These are phyloP conservation scores for Oxyruncus cristatus DNA, from an alignment of 2,113 vertebrate genomes.

Conservation along the genomic window DNA sequence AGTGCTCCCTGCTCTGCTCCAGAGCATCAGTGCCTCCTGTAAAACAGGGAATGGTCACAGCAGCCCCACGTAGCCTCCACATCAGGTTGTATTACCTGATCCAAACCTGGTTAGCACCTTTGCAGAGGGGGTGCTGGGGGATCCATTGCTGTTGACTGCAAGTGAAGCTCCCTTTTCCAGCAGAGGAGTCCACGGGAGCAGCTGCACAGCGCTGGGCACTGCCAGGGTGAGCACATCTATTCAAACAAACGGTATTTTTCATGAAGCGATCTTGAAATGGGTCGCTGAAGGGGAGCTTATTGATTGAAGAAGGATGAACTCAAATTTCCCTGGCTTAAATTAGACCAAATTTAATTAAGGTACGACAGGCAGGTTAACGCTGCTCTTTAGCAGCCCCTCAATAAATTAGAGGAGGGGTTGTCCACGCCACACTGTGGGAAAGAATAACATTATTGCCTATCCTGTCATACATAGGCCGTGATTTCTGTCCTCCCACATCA, in stretches of 20 bases:
- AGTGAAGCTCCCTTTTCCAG: neutral
- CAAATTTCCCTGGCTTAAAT: slow-evolving; percentile 67
- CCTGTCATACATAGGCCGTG: neutral
- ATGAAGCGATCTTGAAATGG: slow-evolving; percentile 71
- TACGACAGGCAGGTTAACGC: slow-evolving; percentile 65
- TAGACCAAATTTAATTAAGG: slow-evolving; percentile 73
- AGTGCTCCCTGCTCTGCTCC: neutral
- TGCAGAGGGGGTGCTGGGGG: slow-evolving; percentile 68
- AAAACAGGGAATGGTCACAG: neutral
- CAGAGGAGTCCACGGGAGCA: neutral
- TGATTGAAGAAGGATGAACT: slow-evolving; percentile 77
- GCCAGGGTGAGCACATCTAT: neutral
- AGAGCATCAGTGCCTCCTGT: neutral
- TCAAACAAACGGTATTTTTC: slow-evolving; percentile 63
- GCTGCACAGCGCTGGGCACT: neutral
- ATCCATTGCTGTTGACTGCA: slow-evolving; percentile 40
- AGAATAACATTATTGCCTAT: slow-evolving; percentile 30
- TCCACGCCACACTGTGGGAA: slow-evolving; percentile 3
- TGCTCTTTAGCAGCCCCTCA: slow-evolving; percentile 61
- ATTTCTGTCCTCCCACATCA: neutral
- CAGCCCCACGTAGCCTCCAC: neutral
- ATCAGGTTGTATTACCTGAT: slow-evolving; percentile 54
- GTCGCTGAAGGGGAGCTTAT: slow-evolving; percentile 75
- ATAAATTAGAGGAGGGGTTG: slow-evolving; percentile 66
- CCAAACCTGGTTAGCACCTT: slow-evolving; percentile 54